These are phyloP conservation scores for Danionella dracula DNA, from an alignment of 2,797 vertebrate genomes.

Conservation along the genomic window DNA sequence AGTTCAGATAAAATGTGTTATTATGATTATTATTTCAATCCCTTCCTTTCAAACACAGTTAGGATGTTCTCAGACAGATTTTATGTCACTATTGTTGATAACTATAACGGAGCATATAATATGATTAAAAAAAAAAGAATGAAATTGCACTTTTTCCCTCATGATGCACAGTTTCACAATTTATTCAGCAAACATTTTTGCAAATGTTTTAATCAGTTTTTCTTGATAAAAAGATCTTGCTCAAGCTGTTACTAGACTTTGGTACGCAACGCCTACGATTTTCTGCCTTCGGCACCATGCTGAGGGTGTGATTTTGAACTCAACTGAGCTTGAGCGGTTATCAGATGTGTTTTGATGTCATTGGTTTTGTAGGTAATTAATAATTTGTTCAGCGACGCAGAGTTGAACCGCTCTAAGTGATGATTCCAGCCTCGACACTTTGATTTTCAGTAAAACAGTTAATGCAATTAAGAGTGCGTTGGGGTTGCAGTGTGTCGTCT, in stretches of 20 bases:
- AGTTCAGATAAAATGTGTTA: too few species aligned
- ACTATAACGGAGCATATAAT: too few species aligned
- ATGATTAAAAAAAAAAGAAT: too few species aligned
- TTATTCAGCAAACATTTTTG: too few species aligned
- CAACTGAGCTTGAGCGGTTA: background rate
- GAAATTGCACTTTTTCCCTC: too few species aligned
- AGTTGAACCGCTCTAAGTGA: background rate
- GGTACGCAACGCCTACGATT: background rate
- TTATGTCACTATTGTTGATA: too few species aligned
- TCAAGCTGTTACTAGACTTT: background rate
- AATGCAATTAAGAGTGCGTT: background rate
- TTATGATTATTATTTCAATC: too few species aligned
- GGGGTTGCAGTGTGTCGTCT: background rate
- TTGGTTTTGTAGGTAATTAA: constrained; percentile 6
- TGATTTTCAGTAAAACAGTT: background rate
- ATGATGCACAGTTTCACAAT: too few species aligned
- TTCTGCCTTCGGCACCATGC: background rate
- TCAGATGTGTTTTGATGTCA: constrained; percentile 10
- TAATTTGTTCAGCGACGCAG: constrained; percentile 1
- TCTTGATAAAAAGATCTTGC: too few species aligned
- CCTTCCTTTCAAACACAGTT: too few species aligned
- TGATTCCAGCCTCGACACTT: background rate
- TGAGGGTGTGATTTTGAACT: background rate
- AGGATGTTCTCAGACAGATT: too few species aligned
- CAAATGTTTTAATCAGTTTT: too few species aligned